phyloP scores from a whole-genome alignment of 1,140 invertebrate species.

The Heterodera carotae region DNA sequence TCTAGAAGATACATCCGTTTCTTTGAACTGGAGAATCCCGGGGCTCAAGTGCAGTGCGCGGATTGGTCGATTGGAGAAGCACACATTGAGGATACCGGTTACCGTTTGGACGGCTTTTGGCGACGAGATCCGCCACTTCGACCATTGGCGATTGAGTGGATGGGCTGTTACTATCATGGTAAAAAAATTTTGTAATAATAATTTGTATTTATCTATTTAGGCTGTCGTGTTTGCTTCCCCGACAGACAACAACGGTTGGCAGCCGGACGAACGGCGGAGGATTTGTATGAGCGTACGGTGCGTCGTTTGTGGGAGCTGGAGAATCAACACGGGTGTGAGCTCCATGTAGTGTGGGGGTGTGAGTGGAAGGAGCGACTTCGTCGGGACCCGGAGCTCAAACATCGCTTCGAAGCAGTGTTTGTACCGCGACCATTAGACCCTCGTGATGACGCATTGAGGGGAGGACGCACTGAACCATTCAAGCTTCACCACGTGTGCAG shows the following conservation, averaged over 20 bases:
- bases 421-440: too few species aligned
- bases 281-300: conserved; percentile 2
- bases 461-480: too few species aligned
- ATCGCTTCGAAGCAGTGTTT: too few species aligned
- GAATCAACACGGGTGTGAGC: too few species aligned
- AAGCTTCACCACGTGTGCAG: too few species aligned
- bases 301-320: too few species aligned
- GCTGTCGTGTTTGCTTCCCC: conserved; percentile 11
- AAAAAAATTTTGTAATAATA: background rate
- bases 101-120: conserved; percentile 14
- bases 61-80: conserved; percentile 21
- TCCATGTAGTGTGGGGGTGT: too few species aligned
- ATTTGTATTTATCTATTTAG: background rate
- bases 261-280: conserved; percentile 17
- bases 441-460: too few species aligned
- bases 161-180: conserved; percentile 26
- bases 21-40: too few species aligned
- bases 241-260: background rate
- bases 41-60: conserved; percentile 2
- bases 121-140: background rate
- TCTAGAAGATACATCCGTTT: conserved; percentile 4
- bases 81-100: too few species aligned
- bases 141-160: conserved; percentile 19
- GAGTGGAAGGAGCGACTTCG: too few species aligned
- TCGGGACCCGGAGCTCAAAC: too few species aligned